Percentiles rank a stretch among this genome's conserved stretches.
phyloP scores from a whole-genome alignment of 2,888 invertebrate genomes.

The Cataglyphis altisquamis region DNA sequence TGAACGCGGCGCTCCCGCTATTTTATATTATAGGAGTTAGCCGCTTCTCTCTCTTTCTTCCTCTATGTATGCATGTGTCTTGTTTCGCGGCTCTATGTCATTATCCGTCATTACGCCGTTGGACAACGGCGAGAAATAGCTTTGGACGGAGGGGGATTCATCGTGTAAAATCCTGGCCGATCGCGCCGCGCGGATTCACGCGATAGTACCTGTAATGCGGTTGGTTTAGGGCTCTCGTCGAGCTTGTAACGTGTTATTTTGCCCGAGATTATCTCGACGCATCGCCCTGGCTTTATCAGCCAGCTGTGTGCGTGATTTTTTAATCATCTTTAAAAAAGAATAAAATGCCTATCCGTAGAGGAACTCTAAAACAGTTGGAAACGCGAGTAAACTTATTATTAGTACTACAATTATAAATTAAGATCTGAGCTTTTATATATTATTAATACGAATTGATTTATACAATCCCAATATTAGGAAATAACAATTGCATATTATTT shows the following conservation, averaged over 20 bases:
- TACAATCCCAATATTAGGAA: not conserved
- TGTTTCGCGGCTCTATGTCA: conserved; percentile 60
- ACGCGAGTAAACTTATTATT: not conserved
- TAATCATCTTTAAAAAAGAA: not conserved
- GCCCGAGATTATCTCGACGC: conserved; percentile 24
- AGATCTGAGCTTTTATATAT: not conserved
- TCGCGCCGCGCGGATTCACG: conserved; percentile 43
- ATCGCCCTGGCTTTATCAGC: conserved; percentile 16
- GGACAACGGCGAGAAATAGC: conserved; percentile 73
- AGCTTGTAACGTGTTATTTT: conserved; percentile 43
- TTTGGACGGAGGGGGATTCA: conserved; percentile 42
- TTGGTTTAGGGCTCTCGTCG: conserved; percentile 32
- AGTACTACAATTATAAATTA: not conserved
- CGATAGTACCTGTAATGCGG: conserved; percentile 47
- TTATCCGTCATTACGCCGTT: conserved; percentile 73
- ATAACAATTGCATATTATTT: conserved; percentile 1
- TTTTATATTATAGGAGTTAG: conserved; percentile 70
- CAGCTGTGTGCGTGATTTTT: not conserved
- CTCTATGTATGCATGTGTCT: not conserved
- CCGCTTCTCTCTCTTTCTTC: conserved; percentile 28
- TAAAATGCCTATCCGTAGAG: not conserved
- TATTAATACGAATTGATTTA: not conserved
- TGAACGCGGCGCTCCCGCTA: conserved; percentile 64
- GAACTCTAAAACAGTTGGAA: not conserved
- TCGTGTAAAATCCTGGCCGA: conserved; percentile 62